Evolutionary conservation across 2,888 invertebrate species (phyloP), one percentile per base, ranked within the genome.

Genomic region (Eudasyphora cyanicolor): DNA sequence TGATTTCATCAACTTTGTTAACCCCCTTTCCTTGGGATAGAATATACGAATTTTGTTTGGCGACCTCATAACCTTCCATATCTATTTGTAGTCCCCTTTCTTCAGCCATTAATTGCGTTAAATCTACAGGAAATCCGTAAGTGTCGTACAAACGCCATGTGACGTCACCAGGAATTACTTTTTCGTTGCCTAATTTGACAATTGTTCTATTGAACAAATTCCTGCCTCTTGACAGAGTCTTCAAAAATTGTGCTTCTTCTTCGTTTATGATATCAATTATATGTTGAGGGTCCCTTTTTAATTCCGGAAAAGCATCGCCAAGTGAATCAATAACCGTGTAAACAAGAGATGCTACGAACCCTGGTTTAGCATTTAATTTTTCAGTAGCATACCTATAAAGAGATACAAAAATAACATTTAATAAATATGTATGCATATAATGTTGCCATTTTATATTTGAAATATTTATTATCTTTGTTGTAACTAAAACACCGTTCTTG

Each of bases 61-160:
- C 95, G 88, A 96, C 96, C 92, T 99, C 99, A 92, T 98, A 99
- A n/a, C 93, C 95, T 32, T 92, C 93, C 96, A 97, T 96, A 91
- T 99, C 97, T 85, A 99, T 96, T 76, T 92, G 92, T 5, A 99
- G 93, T 0, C 96, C 96, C 89, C 96, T 97, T 93, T 99, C 99
- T 93, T 99, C 99, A 69, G 97, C 97, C 99, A 99, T 99, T 38
- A 99, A 93, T 88, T 97, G 96, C 0, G 99, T 99, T 85, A 99
- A 94, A 93, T 99, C 99, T 75, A 99, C 95, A 0, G 99, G 99
- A 91, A 99, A 99, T 19, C 99, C 99, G 91, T 99, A 99, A 0
- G 99, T 99, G 90, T 99, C 99, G 92, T 99, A 99, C 77, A 99
- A 93, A 79, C 98, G 94, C 99, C 99, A 99, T 0, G 99, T 99